Percentiles rank a stretch among this genome's conserved stretches.
Evolutionary conservation across 2,797 vertebrate species (phyloP).

Genomic region (Orientallactaga sibirica): DNA sequence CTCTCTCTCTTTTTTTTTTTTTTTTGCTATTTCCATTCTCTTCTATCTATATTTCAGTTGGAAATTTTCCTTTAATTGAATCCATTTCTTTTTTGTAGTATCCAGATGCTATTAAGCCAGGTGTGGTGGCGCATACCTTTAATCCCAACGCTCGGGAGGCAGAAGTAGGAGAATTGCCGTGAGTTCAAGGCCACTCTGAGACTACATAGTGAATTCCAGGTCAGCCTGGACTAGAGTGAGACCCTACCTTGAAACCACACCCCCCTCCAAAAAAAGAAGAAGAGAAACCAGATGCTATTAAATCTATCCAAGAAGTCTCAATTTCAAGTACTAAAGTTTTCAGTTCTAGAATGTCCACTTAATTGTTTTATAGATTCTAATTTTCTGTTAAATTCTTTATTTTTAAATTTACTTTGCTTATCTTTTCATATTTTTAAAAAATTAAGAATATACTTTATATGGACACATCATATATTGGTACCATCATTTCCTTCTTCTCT

Average conservation of each 20-base stretch:
- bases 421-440: background rate
- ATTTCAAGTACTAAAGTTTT: background rate
- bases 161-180: too few relatives aligned
- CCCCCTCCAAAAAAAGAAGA: too few relatives aligned
- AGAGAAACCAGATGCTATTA: background rate
- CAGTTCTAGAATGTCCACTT: background rate
- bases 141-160: too few relatives aligned
- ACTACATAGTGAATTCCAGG: too few relatives aligned
- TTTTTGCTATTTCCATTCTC: background rate
- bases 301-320: background rate
- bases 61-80: background rate
- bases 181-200: too few relatives aligned
- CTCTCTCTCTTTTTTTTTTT: background rate
- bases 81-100: background rate
- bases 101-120: background rate
- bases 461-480: too few relatives aligned
- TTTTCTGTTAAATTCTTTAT: slow-evolving; percentile 5
- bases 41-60: background rate
- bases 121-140: too few relatives aligned
- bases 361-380: background rate
- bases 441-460: too few relatives aligned
- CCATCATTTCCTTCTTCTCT: too few relatives aligned
- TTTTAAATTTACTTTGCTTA: background rate
- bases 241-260: too few relatives aligned
- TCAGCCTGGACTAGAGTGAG: too few relatives aligned